A percentile compares a stretch with the other conserved stretches of the same genome.
Conservation (phyloP, 2,113 vertebrate genomes). For the Paraplagusia blochii region DNA sequence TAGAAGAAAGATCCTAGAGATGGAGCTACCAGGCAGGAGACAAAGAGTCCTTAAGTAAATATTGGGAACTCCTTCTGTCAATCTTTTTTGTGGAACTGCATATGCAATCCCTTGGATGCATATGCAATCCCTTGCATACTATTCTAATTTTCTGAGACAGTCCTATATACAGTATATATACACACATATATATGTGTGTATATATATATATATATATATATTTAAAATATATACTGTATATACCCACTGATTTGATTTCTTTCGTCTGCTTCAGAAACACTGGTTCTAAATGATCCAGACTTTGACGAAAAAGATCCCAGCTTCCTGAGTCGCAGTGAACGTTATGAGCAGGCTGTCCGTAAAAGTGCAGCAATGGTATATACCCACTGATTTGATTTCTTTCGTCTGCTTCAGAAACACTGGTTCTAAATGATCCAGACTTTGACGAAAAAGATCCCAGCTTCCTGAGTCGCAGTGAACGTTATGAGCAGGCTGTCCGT, state of each 20-base stretch:
- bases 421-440: constrained; percentile 86
- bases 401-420: constrained; percentile 75
- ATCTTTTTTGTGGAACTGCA: too few species aligned
- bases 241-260: constrained; percentile 11
- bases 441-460: constrained; percentile 88
- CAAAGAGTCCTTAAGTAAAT: too few species aligned
- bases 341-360: constrained; percentile 87
- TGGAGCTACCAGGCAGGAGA: too few species aligned
- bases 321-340: constrained; percentile 91
- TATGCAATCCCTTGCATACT: too few species aligned
- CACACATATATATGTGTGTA: too few species aligned
- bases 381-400: constrained; percentile 11
- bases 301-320: constrained; percentile 88
- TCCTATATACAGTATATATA: too few species aligned
- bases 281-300: constrained; percentile 86
- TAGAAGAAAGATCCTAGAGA: too few species aligned
- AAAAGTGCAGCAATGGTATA: constrained; percentile 84
- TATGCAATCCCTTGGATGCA: too few species aligned
- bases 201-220: too few species aligned
- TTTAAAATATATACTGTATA: background rate
- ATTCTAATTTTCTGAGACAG: too few species aligned
- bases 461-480: constrained; percentile 91
- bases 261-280: constrained; percentile 75
- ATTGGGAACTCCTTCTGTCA: too few species aligned
- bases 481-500: constrained; percentile 87